Evolutionary conservation across 2,888 invertebrate species (phyloP).

Genomic region (Thecophora atra): DNA sequence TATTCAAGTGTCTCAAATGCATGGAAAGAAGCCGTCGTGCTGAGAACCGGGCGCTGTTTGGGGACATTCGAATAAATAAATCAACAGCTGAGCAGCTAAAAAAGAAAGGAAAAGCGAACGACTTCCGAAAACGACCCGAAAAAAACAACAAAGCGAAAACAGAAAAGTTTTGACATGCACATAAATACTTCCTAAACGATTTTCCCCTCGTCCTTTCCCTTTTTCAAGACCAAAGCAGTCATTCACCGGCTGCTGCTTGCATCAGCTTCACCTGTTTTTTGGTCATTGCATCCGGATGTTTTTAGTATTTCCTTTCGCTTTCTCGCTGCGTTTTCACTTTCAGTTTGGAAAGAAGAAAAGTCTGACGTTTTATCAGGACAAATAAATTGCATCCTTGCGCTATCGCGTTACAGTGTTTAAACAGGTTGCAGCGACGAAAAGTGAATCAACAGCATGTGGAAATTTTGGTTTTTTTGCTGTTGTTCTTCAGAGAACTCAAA

Average conservation of each 20-base stretch:
- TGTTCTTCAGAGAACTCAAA: too few relatives aligned
- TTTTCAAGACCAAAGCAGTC: too few relatives aligned
- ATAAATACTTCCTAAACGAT: too few relatives aligned
- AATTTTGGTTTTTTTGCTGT: background rate
- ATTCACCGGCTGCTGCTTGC: too few relatives aligned
- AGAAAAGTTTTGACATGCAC: too few relatives aligned
- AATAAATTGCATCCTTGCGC: background rate
- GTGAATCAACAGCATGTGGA: background rate
- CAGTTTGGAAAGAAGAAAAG: background rate
- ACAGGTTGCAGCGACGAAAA: background rate
- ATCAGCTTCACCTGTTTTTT: conserved; percentile 18
- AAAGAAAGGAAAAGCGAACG: background rate
- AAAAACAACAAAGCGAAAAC: too few relatives aligned
- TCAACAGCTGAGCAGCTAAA: background rate
- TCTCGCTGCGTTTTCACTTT: too few relatives aligned
- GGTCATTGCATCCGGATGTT: conserved; percentile 1
- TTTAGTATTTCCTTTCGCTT: background rate
- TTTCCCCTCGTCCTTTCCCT: too few relatives aligned
- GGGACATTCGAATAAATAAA: background rate
- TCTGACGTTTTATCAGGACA: background rate
- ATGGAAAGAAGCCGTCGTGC: background rate
- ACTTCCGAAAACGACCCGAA: too few relatives aligned
- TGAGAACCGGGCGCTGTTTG: background rate
- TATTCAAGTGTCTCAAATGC: too few relatives aligned
- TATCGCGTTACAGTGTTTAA: conserved; percentile 11